Conservation (phyloP, 2,113 vertebrate genomes). For the Cottus gobio region DNA sequence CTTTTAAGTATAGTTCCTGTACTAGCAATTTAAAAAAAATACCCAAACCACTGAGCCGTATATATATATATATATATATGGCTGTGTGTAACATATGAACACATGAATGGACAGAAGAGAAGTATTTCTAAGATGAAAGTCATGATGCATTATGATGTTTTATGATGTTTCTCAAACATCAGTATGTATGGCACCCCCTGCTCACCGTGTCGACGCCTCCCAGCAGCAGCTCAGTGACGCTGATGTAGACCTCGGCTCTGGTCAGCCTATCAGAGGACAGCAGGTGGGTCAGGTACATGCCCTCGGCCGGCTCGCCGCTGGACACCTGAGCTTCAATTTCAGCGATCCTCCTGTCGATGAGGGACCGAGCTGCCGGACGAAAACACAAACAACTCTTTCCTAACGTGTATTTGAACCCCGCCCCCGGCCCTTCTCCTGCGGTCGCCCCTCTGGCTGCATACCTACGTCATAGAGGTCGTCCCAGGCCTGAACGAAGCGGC, state of each 20-base stretch:
- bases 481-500: slow-evolving; percentile 81
- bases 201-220: slow-evolving; percentile 85
- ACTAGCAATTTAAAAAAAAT: too few species aligned
- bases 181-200: too few species aligned
- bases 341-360: slow-evolving; percentile 75
- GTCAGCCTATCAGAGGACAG: slow-evolving; percentile 74
- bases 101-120: too few species aligned
- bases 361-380: slow-evolving; percentile 57
- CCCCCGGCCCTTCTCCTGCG: too few species aligned
- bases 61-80: too few species aligned
- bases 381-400: slow-evolving; percentile 5
- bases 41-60: too few species aligned
- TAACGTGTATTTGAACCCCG: not conserved
- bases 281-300: slow-evolving; percentile 81
- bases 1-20: too few species aligned
- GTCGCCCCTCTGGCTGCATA: slow-evolving; percentile 32
- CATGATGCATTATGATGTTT: too few species aligned
- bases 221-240: slow-evolving; percentile 81
- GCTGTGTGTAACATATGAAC: too few species aligned
- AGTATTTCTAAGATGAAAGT: too few species aligned
- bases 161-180: too few species aligned
- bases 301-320: slow-evolving; percentile 58
- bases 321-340: slow-evolving; percentile 63
- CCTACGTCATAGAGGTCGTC: slow-evolving; percentile 82
- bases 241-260: slow-evolving; percentile 76